phyloP scores from a whole-genome alignment of 1,140 invertebrate genomes.

The Orchestia grillus region DNA sequence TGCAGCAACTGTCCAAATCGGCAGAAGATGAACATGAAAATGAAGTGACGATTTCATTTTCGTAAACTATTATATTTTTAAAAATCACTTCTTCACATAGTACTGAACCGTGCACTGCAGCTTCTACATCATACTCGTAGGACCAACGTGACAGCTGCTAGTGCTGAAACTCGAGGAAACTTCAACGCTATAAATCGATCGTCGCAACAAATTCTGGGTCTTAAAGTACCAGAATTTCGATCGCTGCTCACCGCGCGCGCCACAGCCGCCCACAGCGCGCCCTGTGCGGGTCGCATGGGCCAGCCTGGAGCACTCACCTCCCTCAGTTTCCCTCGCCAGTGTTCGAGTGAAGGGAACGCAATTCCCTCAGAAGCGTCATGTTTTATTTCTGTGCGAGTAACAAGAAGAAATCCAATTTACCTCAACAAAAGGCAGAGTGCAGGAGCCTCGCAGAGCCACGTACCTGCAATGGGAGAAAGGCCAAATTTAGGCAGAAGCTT shows the following conservation, averaged over 20 bases:
- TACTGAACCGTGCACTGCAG: not conserved
- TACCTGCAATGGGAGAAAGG: not conserved
- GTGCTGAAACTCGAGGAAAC: not conserved
- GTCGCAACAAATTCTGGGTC: not conserved
- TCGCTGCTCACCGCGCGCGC: too few species aligned
- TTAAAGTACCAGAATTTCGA: too few species aligned
- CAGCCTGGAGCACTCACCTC: not conserved
- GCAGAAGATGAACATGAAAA: not conserved
- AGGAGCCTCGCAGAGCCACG: not conserved
- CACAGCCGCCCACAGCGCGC: not conserved
- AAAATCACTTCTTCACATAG: not conserved
- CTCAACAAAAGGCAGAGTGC: not conserved
- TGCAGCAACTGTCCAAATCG: not conserved
- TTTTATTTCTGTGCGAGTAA: slow-evolving; percentile 2
- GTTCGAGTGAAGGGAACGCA: not conserved
- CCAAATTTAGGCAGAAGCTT: not conserved
- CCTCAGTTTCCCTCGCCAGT: not conserved
- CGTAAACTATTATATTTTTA: too few species aligned
- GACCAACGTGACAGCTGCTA: not conserved
- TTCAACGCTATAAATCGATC: not conserved
- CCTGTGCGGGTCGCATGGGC: not conserved
- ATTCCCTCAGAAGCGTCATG: not conserved
- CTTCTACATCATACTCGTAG: not conserved
- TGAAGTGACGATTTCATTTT: not conserved
- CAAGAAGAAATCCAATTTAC: slow-evolving; percentile 1